These are phyloP conservation scores for Paracentrotus lividus DNA, from an alignment of 53 echinoderm and acorn worm species.

Conservation along the genomic window DNA sequence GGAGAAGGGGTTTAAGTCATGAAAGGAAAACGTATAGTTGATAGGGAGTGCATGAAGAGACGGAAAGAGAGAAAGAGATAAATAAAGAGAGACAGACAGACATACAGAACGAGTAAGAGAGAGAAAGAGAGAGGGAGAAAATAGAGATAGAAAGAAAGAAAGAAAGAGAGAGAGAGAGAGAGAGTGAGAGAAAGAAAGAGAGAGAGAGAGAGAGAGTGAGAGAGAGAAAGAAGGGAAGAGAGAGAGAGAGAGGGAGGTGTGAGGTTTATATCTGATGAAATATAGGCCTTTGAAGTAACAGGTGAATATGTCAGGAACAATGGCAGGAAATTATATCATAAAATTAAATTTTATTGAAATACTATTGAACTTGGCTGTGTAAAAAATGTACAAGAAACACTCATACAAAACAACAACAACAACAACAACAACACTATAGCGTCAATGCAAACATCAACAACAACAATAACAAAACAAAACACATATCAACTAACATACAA, in stretches of 20 bases:
- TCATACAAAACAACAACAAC: too few species aligned
- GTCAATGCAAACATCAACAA: too few species aligned
- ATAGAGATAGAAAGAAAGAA: neutral
- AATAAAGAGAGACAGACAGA: neutral
- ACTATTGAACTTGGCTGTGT: too few species aligned
- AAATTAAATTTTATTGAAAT: too few species aligned
- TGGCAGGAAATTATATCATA: neutral
- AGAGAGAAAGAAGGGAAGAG: neutral
- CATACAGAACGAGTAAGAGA: neutral
- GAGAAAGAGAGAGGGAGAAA: neutral
- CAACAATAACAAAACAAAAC: too few species aligned
- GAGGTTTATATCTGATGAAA: neutral
- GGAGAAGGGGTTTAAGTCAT: neutral
- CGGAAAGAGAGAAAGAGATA: neutral
- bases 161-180: too few species aligned
- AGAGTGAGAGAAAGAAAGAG: neutral
- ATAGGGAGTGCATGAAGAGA: neutral
- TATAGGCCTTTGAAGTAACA: constrained; percentile 7
- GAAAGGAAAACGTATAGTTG: too few species aligned
- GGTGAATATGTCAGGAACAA: constrained; percentile 25
- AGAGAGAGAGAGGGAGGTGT: neutral
- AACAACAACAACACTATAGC: too few species aligned
- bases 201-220: neutral
- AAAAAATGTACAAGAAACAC: too few species aligned
- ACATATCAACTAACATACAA: too few species aligned